Conservation (phyloP, 2,797 vertebrate genomes). For the Macrochelys suwanniensis region DNA sequence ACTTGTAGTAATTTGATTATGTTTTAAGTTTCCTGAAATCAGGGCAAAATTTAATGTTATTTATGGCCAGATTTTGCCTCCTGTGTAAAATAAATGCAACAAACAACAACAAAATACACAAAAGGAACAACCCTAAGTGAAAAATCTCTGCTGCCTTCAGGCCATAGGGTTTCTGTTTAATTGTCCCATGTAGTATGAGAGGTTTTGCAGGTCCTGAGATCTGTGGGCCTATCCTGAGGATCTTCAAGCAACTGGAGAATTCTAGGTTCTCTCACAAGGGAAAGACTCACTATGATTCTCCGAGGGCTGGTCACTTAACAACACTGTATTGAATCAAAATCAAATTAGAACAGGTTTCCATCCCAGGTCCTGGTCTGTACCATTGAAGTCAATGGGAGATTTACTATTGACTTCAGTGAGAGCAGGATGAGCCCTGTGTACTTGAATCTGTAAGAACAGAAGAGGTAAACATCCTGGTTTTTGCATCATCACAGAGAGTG, state of each 20-base stretch:
- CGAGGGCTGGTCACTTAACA: neutral
- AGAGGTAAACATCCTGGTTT: neutral
- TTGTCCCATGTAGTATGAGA: fast-evolving
- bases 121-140: neutral
- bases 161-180: fast-evolving
- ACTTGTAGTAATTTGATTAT: neutral
- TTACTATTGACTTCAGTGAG: too few species aligned
- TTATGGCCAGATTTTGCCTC: neutral
- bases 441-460: neutral
- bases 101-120: neutral
- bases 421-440: too few species aligned
- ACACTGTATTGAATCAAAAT: neutral
- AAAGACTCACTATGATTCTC: neutral
- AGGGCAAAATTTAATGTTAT: conserved; percentile 8
- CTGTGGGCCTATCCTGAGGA: neutral
- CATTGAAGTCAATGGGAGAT: neutral
- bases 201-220: neutral
- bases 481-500: neutral
- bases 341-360: conserved; percentile 5
- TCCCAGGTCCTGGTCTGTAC: neutral
- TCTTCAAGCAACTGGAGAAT: neutral
- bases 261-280: neutral
- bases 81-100: neutral
- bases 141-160: neutral
- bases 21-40: conserved; percentile 18